A percentile compares a stretch with the other conserved stretches of the same genome.
phyloP scores from a whole-genome alignment of 2,797 vertebrate genomes.

The Molossus molossus region DNA sequence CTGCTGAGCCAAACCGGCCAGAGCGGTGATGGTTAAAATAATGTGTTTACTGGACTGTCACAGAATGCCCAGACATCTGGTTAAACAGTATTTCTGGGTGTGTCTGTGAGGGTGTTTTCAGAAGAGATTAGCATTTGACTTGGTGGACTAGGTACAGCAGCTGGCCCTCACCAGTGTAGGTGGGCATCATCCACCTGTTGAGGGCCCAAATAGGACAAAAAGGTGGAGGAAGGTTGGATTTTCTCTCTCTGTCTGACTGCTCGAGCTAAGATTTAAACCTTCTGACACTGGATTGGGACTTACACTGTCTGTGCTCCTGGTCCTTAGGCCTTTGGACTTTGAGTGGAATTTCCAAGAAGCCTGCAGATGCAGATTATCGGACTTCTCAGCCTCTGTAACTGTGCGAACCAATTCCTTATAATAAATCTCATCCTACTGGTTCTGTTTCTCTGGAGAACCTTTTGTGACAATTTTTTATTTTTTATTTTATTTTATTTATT shows the following conservation, averaged over 20 bases:
- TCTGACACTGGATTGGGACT: background rate
- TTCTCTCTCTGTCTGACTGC: background rate
- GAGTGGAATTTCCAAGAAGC: background rate
- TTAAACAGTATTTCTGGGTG: background rate
- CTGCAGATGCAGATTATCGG: background rate
- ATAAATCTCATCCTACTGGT: background rate
- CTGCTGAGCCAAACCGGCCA: no score
- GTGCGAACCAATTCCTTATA: background rate
- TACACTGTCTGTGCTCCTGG: background rate
- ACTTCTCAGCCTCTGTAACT: background rate
- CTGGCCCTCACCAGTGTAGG: background rate
- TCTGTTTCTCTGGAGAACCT: slow-evolving; percentile 5
- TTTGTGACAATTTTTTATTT: background rate
- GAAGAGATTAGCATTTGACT: background rate
- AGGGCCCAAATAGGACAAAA: background rate
- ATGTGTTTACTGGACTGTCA: background rate
- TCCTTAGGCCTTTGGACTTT: background rate
- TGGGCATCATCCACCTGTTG: background rate
- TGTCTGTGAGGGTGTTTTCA: background rate
- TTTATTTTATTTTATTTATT: no score
- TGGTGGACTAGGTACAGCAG: background rate
- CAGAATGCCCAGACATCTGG: background rate
- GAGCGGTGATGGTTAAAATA: background rate
- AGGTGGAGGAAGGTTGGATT: background rate
- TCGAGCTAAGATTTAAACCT: background rate